Evolutionary conservation across 2,888 invertebrate genomes (phyloP).

Genomic region (Mechanitis messenoides): DNA sequence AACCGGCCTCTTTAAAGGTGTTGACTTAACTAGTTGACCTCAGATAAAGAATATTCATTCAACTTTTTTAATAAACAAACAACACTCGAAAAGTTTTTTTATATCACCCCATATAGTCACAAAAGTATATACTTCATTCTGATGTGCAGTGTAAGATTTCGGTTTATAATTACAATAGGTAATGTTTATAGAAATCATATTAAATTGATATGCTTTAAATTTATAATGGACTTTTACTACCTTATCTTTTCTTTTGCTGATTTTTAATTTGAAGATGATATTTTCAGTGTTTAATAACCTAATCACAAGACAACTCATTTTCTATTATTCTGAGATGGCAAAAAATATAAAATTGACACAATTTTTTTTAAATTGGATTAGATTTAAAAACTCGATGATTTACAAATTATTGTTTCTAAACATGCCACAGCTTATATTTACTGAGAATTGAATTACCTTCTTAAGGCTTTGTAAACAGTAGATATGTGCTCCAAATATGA

Average conservation of each 20-base stretch:
- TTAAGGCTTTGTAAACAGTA: too few relatives aligned
- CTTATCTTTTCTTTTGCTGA: conserved; percentile 37
- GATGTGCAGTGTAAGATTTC: conserved; percentile 61
- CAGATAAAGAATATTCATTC: conserved; percentile 16
- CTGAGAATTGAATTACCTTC: too few relatives aligned
- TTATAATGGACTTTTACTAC: conserved; percentile 65
- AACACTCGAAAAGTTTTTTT: conserved; percentile 50
- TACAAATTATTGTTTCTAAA: too few relatives aligned
- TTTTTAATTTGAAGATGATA: background rate
- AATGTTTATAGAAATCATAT: conserved; percentile 72
- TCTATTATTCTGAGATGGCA: too few relatives aligned
- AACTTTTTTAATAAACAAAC: conserved; percentile 45
- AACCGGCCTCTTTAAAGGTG: conserved; percentile 40
- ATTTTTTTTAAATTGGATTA: too few relatives aligned
- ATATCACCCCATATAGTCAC: conserved; percentile 48
- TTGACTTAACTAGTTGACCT: too few relatives aligned
- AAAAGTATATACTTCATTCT: conserved; percentile 39
- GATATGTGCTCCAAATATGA: too few relatives aligned
- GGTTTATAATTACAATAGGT: conserved; percentile 67
- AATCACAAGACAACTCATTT: too few relatives aligned
- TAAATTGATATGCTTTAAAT: conserved; percentile 74
- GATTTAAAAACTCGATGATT: too few relatives aligned
- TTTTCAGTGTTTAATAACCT: too few relatives aligned
- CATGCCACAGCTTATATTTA: too few relatives aligned
- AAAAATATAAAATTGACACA: too few relatives aligned